phyloP scores from a whole-genome alignment of 2,113 vertebrate species.

The Nesogale talazaci region DNA sequence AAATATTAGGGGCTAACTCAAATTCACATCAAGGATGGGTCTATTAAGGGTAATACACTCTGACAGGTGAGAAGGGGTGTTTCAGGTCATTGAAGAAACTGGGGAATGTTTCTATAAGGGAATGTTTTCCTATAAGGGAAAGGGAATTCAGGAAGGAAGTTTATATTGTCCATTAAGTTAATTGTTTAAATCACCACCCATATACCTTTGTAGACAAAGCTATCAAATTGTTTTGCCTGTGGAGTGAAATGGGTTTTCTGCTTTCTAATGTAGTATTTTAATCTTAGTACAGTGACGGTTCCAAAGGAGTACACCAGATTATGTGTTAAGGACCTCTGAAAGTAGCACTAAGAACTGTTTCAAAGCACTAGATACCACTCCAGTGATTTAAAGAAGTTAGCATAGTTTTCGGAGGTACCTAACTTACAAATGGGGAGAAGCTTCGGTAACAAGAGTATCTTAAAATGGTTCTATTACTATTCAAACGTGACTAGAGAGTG shows the following conservation, averaged over 20 bases:
- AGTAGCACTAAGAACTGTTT: background rate
- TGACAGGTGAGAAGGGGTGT: background rate
- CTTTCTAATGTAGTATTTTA: constrained; percentile 26
- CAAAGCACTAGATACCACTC: background rate
- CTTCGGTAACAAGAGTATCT: constrained; percentile 29
- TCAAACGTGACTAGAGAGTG: background rate
- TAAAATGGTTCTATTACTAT: constrained; percentile 38
- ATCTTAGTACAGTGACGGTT: constrained; percentile 1
- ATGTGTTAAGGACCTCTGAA: constrained; percentile 10
- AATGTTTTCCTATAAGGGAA: constrained; percentile 6
- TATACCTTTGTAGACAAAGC: constrained; percentile 51
- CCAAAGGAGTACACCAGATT: constrained; percentile 1
- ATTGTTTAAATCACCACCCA: constrained; percentile 52
- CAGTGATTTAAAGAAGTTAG: constrained; percentile 52
- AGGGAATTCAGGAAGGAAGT: background rate
- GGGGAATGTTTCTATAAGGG: constrained; percentile 35
- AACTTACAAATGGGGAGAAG: constrained; percentile 41
- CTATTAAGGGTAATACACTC: background rate
- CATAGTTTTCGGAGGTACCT: constrained; percentile 53
- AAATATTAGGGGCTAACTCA: background rate
- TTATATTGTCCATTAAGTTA: constrained; percentile 21
- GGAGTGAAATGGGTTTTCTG: constrained; percentile 12
- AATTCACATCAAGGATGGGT: background rate
- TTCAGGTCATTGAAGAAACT: constrained; percentile 10
- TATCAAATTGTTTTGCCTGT: background rate